Evolutionary conservation across 2,888 invertebrate species (phyloP).

Genomic region (Pseudococcus jackbeardsleyi): DNA sequence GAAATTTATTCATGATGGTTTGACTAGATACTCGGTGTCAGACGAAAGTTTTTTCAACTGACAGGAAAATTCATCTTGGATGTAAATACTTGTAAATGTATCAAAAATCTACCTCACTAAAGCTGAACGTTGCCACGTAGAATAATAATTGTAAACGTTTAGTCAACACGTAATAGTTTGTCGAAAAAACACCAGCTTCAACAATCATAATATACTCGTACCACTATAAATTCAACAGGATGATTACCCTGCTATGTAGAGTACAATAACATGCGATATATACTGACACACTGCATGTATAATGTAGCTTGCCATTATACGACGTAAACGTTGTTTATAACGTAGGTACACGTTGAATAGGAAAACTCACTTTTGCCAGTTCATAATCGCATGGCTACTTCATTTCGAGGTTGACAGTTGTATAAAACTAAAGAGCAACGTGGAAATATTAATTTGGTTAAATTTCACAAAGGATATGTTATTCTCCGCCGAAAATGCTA

Average conservation of each 20-base stretch:
- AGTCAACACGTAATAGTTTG: background rate
- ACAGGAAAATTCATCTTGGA: background rate
- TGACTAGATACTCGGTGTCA: background rate
- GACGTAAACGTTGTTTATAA: background rate
- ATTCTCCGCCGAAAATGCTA: slow-evolving; percentile 8
- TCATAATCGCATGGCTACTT: background rate
- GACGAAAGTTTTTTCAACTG: background rate
- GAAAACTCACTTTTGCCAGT: background rate
- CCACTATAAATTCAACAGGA: slow-evolving; percentile 6
- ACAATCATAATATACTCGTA: background rate
- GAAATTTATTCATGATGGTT: slow-evolving; percentile 1
- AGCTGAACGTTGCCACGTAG: background rate
- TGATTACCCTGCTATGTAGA: background rate
- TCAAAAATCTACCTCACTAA: too few relatives aligned
- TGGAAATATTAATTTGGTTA: slow-evolving; percentile 22
- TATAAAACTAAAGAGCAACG: slow-evolving; percentile 6
- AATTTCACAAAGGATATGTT: slow-evolving; percentile 2
- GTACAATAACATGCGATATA: background rate
- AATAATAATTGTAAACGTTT: background rate
- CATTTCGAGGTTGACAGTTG: background rate
- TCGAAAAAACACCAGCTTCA: background rate
- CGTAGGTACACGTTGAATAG: background rate
- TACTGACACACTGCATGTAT: background rate
- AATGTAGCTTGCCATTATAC: background rate
- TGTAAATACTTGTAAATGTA: too few relatives aligned